A percentile compares a stretch with the other conserved stretches of the same genome.
Conservation (phyloP, 2,113 vertebrate genomes). For the Dasypus novemcinctus region DNA sequence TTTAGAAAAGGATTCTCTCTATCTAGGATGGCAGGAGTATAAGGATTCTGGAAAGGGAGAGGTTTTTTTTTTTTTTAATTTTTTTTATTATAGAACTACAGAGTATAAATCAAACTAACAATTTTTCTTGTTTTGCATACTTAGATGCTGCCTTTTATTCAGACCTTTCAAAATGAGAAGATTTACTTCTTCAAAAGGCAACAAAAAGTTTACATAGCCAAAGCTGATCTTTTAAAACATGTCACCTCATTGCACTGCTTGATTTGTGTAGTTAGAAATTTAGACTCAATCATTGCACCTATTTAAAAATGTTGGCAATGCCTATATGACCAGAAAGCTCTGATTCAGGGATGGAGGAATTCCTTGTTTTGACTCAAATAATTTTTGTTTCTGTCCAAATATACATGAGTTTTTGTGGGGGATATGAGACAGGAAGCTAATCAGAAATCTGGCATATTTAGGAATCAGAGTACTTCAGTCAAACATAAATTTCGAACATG, state of each 20-base stretch:
- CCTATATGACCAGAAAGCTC: background rate
- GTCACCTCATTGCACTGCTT: background rate
- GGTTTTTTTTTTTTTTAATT: background rate
- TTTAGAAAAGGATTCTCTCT: background rate
- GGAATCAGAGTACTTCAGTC: background rate
- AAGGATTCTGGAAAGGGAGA: background rate
- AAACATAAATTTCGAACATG: conserved; percentile 22
- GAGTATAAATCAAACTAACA: background rate
- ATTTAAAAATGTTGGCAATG: background rate
- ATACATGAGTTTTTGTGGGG: background rate
- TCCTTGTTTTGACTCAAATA: conserved; percentile 21
- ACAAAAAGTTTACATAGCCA: background rate
- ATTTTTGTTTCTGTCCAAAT: conserved; percentile 31
- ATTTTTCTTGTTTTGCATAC: background rate
- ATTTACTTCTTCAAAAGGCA: background rate
- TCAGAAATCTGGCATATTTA: conserved; percentile 34
- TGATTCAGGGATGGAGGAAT: background rate
- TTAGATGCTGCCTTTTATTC: background rate
- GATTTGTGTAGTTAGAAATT: background rate
- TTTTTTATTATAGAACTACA: conserved; percentile 7
- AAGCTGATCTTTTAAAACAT: background rate
- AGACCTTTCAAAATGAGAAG: background rate
- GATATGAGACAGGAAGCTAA: conserved; percentile 20
- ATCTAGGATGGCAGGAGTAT: background rate
- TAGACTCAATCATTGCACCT: background rate